Conservation (phyloP, 2,888 invertebrate genomes). For the Coenonympha arcania region DNA sequence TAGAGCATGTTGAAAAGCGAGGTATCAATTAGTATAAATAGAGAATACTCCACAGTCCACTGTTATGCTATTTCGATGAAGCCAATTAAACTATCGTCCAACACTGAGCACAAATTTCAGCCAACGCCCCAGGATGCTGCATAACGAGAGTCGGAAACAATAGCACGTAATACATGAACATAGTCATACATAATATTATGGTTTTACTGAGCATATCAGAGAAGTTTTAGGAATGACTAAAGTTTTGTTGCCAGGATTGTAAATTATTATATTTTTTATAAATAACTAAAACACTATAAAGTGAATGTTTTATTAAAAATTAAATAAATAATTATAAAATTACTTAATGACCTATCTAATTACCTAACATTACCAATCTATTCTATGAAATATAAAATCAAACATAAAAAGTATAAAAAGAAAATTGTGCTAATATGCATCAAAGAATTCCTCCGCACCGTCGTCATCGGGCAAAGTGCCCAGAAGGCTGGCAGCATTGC, state of each 20-base stretch:
- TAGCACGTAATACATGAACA: slow-evolving; percentile 6
- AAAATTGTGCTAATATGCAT: too few relatives aligned
- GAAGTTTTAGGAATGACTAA: neutral
- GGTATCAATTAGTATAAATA: slow-evolving; percentile 18
- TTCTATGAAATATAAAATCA: too few relatives aligned
- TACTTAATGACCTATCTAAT: too few relatives aligned
- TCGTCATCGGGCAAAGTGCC: too few relatives aligned
- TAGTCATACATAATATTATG: neutral
- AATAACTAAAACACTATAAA: too few relatives aligned
- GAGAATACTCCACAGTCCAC: slow-evolving; percentile 15
- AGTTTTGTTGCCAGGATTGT: neutral
- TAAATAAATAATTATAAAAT: too few relatives aligned
- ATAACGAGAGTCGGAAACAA: slow-evolving; percentile 37
- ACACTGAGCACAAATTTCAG: slow-evolving; percentile 33
- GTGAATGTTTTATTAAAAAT: too few relatives aligned
- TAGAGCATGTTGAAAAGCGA: neutral
- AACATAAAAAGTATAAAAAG: too few relatives aligned
- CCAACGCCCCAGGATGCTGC: slow-evolving; percentile 42
- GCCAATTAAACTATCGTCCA: slow-evolving; percentile 38
- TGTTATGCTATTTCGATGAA: slow-evolving; percentile 35
- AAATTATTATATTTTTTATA: too few relatives aligned
- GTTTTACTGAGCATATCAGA: neutral
- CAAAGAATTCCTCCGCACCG: too few relatives aligned
- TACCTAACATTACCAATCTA: too few relatives aligned
- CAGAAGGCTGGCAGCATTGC: too few relatives aligned